Percentiles rank a stretch among this genome's conserved stretches.
Evolutionary conservation across 2,797 vertebrate species (phyloP).

Genomic region (Myiothlypis coronata): DNA sequence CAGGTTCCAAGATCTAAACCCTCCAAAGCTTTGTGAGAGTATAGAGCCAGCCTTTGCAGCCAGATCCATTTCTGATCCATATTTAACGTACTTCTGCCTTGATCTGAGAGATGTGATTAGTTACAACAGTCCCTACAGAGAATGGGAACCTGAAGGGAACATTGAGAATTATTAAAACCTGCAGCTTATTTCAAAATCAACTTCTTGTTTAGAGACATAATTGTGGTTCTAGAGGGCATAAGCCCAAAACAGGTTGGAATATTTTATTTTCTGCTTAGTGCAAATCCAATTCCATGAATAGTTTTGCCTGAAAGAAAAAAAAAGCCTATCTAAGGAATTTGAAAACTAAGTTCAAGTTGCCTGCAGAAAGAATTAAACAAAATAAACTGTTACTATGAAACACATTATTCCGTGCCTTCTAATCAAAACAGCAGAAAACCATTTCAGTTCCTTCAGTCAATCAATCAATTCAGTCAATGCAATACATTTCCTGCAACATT

Average conservation of each 20-base stretch:
- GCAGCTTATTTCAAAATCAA: slow-evolving; percentile 23
- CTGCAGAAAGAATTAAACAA: not conserved
- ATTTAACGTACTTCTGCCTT: not conserved
- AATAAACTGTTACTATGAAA: not conserved
- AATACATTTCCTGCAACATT: not conserved
- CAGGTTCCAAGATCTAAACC: not conserved
- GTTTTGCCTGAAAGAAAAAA: not conserved
- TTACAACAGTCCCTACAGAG: not conserved
- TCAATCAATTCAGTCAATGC: not conserved
- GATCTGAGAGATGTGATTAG: not conserved
- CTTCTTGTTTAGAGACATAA: not conserved
- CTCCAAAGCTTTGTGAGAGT: not conserved
- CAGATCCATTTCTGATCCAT: not conserved
- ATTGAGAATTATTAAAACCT: not conserved
- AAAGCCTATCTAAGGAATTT: not conserved
- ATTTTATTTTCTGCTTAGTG: not conserved
- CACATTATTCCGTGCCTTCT: not conserved
- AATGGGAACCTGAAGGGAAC: not conserved
- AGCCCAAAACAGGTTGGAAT: not conserved
- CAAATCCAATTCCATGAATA: not conserved
- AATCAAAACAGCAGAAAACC: not conserved
- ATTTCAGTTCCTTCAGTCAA: not conserved
- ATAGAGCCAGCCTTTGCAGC: not conserved
- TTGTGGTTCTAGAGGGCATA: not conserved
- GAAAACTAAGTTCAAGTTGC: not conserved